Evolutionary conservation across 2,113 vertebrate genomes (phyloP).

Genomic region (Lota lota): DNA sequence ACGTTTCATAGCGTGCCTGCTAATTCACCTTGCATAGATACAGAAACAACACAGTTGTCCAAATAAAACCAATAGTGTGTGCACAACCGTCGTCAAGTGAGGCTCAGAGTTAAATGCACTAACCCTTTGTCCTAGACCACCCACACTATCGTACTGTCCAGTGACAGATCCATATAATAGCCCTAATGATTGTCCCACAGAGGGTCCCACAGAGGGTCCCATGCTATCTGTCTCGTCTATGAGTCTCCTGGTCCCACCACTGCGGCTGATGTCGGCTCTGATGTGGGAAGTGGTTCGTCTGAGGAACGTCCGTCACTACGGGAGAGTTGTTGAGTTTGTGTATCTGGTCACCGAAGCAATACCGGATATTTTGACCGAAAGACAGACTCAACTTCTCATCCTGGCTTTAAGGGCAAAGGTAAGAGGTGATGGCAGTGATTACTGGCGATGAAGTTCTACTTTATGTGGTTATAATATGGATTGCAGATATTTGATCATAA

Average conservation of each 20-base stretch:
- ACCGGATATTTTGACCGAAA: conserved; percentile 68
- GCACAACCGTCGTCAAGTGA: no score
- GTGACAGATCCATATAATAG: background rate
- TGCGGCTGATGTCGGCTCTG: conserved; percentile 68
- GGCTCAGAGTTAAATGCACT: no score
- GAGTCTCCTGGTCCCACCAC: conserved; percentile 57
- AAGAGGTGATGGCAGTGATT: background rate
- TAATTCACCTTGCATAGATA: no score
- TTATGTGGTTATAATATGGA: background rate
- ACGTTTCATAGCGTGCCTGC: no score
- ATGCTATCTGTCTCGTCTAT: conserved; percentile 33
- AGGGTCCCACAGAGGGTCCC: conserved; percentile 36
- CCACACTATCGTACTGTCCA: background rate
- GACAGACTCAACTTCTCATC: conserved; percentile 71
- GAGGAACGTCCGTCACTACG: conserved; percentile 63
- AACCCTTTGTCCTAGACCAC: no score
- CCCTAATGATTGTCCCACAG: conserved; percentile 21
- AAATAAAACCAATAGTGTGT: no score
- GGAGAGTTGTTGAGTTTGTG: conserved; percentile 74
- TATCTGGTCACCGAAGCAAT: conserved; percentile 59
- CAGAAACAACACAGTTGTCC: no score
- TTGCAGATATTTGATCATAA: background rate
- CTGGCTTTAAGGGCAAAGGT: conserved; percentile 79
- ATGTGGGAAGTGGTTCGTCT: conserved; percentile 67
- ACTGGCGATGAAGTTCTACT: background rate